Base-by-base conservation (phyloP, 2,113 vertebrate species). In the Entosphenus tridentatus region DNA sequence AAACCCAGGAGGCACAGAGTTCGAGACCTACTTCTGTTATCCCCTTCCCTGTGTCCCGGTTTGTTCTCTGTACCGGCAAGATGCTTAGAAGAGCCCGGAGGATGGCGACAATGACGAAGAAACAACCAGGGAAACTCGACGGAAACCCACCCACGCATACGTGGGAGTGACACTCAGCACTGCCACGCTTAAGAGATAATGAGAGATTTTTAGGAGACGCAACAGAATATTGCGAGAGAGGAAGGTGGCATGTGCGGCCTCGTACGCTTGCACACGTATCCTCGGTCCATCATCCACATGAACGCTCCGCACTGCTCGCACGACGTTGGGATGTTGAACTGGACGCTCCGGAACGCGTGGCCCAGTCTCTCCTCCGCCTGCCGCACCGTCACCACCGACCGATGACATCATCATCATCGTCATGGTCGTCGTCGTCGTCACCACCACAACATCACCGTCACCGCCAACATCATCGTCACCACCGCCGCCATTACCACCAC, bases 231-330 rank as follows among this genome's bases (percentile, higher is more conserved):
- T 16, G 21, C 10, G n/a, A 65, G n/a, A 9, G n/a, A 65, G 21
- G n/a, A 16, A 65, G 9, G n/a, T 1, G n/a, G 10, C n/a, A 16
- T 2, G n/a, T 65, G 10, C 10, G 62, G 62, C 2, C n/a, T 16
- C 62, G n/a, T 65, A 65, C 62, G 10, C 62, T 65, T 65, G 62
- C 62, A 65, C n/a, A 65, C 62, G 62, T 65, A 65, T 16, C 62
- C 62, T 65, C 62, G n/a, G 62, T 65, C 62, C 62, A 65, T 65
- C 62, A 65, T 65, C 62, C 62, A 65, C 62, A 65, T 65, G 62
- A 65, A 65, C n/a, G 62, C 62, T 65, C 18, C 18, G 18, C 62
- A 65, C n/a, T 65, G 62, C 18, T 65, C 62, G 10, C 62, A 65
- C 18, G 62, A 65, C 62, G 62, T 65, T 16, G 62, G 62, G 62